Evolutionary conservation across 2,113 vertebrate genomes (phyloP), one percentile per base, ranked within the genome.

Genomic region (Tapirus terrestris): DNA sequence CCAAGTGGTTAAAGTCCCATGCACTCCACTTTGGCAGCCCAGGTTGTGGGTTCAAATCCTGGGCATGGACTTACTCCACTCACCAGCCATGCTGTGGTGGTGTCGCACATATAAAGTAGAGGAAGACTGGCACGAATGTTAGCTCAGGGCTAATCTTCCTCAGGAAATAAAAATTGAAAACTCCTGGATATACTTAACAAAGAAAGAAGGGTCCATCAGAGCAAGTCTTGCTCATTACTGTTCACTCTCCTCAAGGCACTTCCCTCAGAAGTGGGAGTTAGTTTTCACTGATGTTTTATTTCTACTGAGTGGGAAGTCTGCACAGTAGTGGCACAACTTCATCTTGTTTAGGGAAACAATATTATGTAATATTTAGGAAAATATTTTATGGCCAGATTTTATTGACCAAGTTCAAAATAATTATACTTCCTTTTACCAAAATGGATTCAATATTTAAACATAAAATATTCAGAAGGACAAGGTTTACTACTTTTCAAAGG

Each of bases 401-500:
- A 80, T 31, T 25, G 18, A 65, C 8, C 8, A 91, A 83, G 31
- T 81, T 84, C 0, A 68, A 93, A 31, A 81, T 92, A 85, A 80
- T 89, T 92, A 45, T 61, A 48, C n/a, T 36, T 91, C 0, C 20
- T 81, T 93, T 91, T 67, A 68, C 16, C 45, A 85, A 91, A 63
- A 36, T 67, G 8, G 25, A 82, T 82, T 53, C 20, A 61, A 61
- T 80, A 82, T 87, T 93, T 93, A 89, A 48, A 81, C 36, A 72
- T 91, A 53, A 81, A 92, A 79, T 93, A 79, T 87, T 95, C 5
- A 83, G 12, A 72, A 96, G 13, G 68, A 68, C 4, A 79, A 83
- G 21, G 3, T 65, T 85, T 84, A 25, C 2, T 5, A 58, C 17
- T 84, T 75, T 89, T 76, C 21, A 89, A 67, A 83, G 13, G 14